Percentiles rank a stretch among this genome's conserved stretches.
Evolutionary conservation across 2,888 invertebrate genomes (phyloP).

Genomic region (Ectobius pallidus): DNA sequence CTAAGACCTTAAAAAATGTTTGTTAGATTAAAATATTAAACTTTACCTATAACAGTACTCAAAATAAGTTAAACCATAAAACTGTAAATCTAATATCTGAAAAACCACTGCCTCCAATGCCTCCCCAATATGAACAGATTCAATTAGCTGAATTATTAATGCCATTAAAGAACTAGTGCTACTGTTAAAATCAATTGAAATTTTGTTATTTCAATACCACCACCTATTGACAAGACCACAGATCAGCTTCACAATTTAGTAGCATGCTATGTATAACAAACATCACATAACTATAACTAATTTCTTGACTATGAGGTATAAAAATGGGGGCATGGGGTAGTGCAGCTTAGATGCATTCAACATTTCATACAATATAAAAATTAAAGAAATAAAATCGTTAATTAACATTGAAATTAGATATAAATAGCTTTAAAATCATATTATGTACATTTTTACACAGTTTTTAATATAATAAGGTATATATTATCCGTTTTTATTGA

Average conservation of each 20-base stretch:
- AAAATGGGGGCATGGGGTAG: slow-evolving; percentile 4
- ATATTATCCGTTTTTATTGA: slow-evolving; percentile 39
- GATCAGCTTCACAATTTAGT: neutral
- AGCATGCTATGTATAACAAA: neutral
- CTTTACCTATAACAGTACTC: too few relatives aligned
- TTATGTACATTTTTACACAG: slow-evolving; percentile 1
- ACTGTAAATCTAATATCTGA: too few relatives aligned
- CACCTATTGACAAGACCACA: neutral
- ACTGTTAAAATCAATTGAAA: too few relatives aligned
- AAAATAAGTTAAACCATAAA: too few relatives aligned
- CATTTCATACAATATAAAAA: slow-evolving; percentile 3
- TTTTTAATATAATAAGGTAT: neutral
- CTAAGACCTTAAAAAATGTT: too few relatives aligned
- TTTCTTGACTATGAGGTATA: slow-evolving; percentile 1
- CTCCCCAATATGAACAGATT: too few relatives aligned
- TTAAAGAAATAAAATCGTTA: neutral
- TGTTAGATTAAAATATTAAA: too few relatives aligned
- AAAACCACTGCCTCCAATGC: too few relatives aligned
- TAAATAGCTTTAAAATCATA: neutral
- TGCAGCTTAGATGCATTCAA: slow-evolving; percentile 26
- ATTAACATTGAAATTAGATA: neutral
- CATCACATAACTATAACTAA: neutral
- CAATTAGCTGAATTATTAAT: too few relatives aligned
- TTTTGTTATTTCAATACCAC: too few relatives aligned
- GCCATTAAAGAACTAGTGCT: too few relatives aligned